Percentiles rank a stretch among this genome's conserved stretches.
Conservation (phyloP, 1,140 invertebrate genomes). For the Eriosoma lanigerum region DNA sequence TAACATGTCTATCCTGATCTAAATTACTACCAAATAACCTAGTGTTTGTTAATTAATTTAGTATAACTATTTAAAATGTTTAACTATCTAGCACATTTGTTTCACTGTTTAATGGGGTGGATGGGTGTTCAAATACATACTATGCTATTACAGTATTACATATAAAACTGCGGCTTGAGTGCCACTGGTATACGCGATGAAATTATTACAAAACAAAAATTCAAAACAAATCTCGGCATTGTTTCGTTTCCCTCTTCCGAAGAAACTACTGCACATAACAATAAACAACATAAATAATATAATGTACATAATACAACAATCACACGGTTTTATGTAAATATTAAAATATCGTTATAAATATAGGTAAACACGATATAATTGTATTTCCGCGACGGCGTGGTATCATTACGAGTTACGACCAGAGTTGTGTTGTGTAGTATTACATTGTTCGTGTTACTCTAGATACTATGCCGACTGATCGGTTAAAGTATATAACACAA, state of each 20-base stretch:
- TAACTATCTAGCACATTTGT: too few species aligned
- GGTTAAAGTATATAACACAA: neutral
- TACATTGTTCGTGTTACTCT: slow-evolving; percentile 15
- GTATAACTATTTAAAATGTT: too few species aligned
- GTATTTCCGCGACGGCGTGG: slow-evolving; percentile 10
- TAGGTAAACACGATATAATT: neutral
- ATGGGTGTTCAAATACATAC: too few species aligned
- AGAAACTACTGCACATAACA: neutral
- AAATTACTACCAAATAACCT: too few species aligned
- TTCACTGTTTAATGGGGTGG: too few species aligned
- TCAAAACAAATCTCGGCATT: neutral
- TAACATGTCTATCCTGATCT: too few species aligned
- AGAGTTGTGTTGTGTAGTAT: neutral
- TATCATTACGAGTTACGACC: neutral
- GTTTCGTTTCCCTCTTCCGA: neutral
- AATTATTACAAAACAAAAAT: too few species aligned
- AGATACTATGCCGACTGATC: neutral
- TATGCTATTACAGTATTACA: too few species aligned
- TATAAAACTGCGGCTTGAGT: too few species aligned
- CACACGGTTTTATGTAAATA: slow-evolving; percentile 6
- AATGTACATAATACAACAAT: slow-evolving; percentile 8
- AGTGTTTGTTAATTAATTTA: too few species aligned
- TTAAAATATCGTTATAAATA: neutral
- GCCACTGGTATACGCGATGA: too few species aligned
- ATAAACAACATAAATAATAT: too few species aligned